phyloP scores from a whole-genome alignment of 30 jellyfish, hydroid and myxozoan species.

The Pseudorhiza aurosa region DNA sequence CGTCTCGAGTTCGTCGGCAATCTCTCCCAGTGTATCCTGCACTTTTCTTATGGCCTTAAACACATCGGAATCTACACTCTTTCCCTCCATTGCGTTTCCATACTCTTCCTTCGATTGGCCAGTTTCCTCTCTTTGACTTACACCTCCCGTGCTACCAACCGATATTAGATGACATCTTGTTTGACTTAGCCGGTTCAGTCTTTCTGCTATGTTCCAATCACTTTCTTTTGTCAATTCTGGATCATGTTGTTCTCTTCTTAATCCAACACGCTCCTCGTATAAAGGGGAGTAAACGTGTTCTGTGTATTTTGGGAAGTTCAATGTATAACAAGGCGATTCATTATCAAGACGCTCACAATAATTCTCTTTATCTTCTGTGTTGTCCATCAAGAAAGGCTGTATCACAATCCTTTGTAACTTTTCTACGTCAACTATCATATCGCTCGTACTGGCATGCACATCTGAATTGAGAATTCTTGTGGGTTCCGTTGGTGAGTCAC shows the following conservation, averaged over 20 bases:
- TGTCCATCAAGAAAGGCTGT: slow-evolving; percentile 58
- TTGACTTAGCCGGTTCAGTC: slow-evolving; percentile 49
- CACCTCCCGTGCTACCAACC: not conserved
- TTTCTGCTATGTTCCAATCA: slow-evolving; percentile 48
- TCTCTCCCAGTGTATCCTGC: slow-evolving; percentile 83
- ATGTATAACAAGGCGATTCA: slow-evolving; percentile 58
- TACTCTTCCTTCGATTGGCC: slow-evolving; percentile 8
- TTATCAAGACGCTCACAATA: slow-evolving; percentile 4
- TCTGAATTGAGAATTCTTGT: slow-evolving; percentile 20
- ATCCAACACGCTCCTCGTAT: slow-evolving; percentile 35
- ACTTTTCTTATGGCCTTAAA: slow-evolving; percentile 66
- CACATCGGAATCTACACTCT: slow-evolving; percentile 27
- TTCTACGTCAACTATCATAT: slow-evolving; percentile 62
- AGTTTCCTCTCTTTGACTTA: slow-evolving; percentile 2
- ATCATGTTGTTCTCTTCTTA: not conserved
- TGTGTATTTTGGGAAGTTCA: slow-evolving; percentile 65
- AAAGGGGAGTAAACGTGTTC: slow-evolving; percentile 63
- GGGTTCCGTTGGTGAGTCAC: slow-evolving; percentile 62
- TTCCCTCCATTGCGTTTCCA: slow-evolving; percentile 26
- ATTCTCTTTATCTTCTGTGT: slow-evolving; percentile 8
- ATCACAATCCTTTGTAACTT: slow-evolving; percentile 31
- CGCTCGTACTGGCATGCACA: slow-evolving; percentile 26
- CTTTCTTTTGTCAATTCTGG: slow-evolving; percentile 1
- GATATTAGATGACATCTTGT: slow-evolving; percentile 49
- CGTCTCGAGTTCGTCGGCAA: slow-evolving; percentile 69